These are phyloP conservation scores for Campylorhamphus procurvoides DNA, from an alignment of 2,113 vertebrate genomes.

Conservation along the genomic window DNA sequence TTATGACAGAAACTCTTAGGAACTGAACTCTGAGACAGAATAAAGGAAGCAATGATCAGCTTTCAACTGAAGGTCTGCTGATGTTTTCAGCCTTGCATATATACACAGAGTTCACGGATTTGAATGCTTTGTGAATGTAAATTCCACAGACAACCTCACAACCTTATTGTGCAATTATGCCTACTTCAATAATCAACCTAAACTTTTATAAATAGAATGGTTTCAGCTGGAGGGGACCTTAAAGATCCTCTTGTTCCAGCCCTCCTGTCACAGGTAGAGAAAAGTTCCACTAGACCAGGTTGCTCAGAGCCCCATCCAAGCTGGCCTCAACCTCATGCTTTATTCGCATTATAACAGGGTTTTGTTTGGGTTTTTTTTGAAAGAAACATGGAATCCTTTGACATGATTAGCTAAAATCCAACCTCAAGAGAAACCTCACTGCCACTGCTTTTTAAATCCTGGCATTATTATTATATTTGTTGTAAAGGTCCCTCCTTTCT, in stretches of 20 bases:
- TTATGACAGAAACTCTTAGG: not conserved
- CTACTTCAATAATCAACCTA: not conserved
- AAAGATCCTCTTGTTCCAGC: not conserved
- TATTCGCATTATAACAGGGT: not conserved
- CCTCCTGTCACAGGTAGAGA: not conserved
- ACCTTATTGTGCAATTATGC: not conserved
- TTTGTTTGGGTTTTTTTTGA: not conserved
- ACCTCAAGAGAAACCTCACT: conserved; percentile 4
- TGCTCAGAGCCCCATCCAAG: not conserved
- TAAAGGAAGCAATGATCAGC: not conserved
- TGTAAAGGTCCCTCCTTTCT: not conserved
- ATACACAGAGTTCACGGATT: not conserved
- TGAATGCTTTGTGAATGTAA: not conserved
- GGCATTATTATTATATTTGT: conserved; percentile 7
- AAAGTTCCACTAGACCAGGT: not conserved
- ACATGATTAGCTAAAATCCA: conserved; percentile 19
- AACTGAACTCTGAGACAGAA: not conserved
- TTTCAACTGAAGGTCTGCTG: not conserved
- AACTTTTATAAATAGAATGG: not conserved
- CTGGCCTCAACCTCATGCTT: not conserved
- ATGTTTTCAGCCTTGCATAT: not conserved
- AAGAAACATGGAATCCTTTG: not conserved
- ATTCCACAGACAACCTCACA: not conserved
- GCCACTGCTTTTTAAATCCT: conserved; percentile 8
- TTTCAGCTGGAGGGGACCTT: not conserved